Evolutionary conservation across 2,797 vertebrate genomes (phyloP), one percentile per base, ranked within the genome.

Genomic region (Hyperoplus lanceolatus): DNA sequence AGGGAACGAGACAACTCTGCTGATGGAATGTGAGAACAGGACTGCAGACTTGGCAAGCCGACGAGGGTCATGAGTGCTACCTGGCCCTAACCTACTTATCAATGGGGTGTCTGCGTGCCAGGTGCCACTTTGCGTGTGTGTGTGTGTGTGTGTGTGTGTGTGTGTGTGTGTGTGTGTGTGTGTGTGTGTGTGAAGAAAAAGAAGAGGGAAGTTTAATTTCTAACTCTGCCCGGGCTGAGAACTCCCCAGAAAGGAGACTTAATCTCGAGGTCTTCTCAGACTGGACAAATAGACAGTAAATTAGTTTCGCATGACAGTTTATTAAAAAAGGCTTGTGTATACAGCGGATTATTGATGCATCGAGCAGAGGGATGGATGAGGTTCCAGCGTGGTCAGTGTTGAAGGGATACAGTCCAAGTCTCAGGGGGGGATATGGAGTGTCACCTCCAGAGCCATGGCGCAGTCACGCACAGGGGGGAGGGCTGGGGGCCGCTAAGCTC

Each of bases 221-320:
- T 90, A 80, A 85, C 82, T 92, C 82, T 87, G 82, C 79, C 29
- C 1, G 67, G 73, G 80, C 82, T 85, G 89, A 94, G 92, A 94
- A 93, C 93, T 92, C 90, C 92, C 92, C 85, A 84, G 90, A 93
- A 93, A 89, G 83, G 93, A 93, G 95, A 95, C 90, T 90, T 89
- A 92, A 94, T 92, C 93, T 87, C 58, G 70, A 92, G 80, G 87
- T 91, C 86, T 90, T 91, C 85, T 89, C 87, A 77, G 87, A 90
- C 91, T 93, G 92, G 91, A 95, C 92, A 95, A 95, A 95, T 92
- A 96, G 91, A 95, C 94, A 93, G 91, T 90, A 94, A 93, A 94
- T 95, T 94, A 93, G 94, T 93, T 94, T 95, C 87, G 85, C 93
- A 94, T 95, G 93, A 94, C 72, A 42, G 80, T 89, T 94, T 94